These are phyloP conservation scores for Chondrilla cf. caribensis DNA, from an alignment of 37 sponge, comb jelly and placozoan genomes.

Conservation along the genomic window DNA sequence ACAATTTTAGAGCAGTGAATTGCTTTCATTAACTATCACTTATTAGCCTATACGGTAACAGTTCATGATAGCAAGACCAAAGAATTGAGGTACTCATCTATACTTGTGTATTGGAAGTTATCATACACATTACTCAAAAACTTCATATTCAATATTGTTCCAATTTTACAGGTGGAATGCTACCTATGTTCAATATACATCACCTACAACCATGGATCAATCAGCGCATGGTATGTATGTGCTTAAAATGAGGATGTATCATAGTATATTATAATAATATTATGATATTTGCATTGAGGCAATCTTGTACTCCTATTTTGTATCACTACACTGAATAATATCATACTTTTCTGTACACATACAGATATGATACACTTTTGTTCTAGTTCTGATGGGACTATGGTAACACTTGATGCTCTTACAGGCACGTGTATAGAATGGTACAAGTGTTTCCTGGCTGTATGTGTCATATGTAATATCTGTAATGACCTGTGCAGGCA, in stretches of 20 bases:
- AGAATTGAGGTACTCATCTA: slow-evolving; percentile 36
- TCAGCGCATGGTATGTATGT: slow-evolving; percentile 37
- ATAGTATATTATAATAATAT: background rate
- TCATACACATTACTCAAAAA: slow-evolving; percentile 12
- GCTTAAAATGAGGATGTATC: background rate
- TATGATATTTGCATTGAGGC: background rate
- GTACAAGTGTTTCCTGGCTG: too few relatives aligned
- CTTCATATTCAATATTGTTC: too few relatives aligned
- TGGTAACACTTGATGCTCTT: slow-evolving; percentile 56
- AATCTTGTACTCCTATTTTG: background rate
- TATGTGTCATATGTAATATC: too few relatives aligned
- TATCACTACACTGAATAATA: too few relatives aligned
- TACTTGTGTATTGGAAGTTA: background rate
- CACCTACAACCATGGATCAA: slow-evolving; percentile 32
- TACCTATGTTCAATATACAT: slow-evolving; percentile 54
- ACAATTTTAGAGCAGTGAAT: background rate
- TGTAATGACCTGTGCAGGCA: slow-evolving; percentile 50
- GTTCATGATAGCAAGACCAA: slow-evolving; percentile 57
- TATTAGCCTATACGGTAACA: slow-evolving; percentile 67
- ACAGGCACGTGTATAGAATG: slow-evolving; percentile 72
- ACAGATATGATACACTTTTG: slow-evolving; percentile 65
- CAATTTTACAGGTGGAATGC: slow-evolving; percentile 74
- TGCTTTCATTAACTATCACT: too few relatives aligned
- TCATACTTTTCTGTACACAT: too few relatives aligned
- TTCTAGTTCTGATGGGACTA: slow-evolving; percentile 65